phyloP scores from a whole-genome alignment of 2,113 vertebrate species.

The Tautogolabrus adspersus region DNA sequence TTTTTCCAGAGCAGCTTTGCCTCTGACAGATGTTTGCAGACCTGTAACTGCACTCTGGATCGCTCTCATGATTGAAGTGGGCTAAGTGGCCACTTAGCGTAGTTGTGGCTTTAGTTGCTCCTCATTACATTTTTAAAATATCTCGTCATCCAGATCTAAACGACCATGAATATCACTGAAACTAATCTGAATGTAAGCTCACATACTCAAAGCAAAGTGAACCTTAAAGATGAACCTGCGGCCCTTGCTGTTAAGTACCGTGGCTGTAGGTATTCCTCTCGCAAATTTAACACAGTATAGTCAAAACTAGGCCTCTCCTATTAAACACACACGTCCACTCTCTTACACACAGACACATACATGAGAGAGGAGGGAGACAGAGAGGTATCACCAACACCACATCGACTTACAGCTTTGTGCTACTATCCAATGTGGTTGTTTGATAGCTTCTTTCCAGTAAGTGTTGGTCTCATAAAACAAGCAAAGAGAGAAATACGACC shows the following conservation, averaged over 20 bases:
- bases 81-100: conserved; percentile 40
- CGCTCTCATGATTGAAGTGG: conserved; percentile 18
- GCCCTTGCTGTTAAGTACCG: conserved; percentile 1
- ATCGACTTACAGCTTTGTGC: conserved; percentile 67
- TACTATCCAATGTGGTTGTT: conserved; percentile 58
- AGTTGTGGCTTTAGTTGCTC: conserved; percentile 28
- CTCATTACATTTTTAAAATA: conserved; percentile 29
- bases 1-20: conserved; percentile 1
- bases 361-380: conserved; percentile 46
- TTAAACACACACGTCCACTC: conserved; percentile 35
- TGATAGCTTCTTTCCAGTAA: conserved; percentile 67
- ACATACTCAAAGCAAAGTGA: conserved; percentile 13
- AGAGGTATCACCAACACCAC: conserved; percentile 37
- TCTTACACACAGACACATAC: conserved; percentile 38
- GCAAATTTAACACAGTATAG: conserved; percentile 63
- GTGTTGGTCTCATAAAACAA: conserved; percentile 49
- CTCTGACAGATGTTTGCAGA: conserved; percentile 14
- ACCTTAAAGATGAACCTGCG: conserved; percentile 27
- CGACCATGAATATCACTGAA: conserved; percentile 1
- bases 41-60: conserved; percentile 25
- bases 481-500: not conserved
- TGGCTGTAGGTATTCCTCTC: conserved; percentile 12
- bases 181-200: not conserved
- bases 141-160: not conserved
- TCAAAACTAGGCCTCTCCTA: conserved; percentile 61